These are phyloP conservation scores for Lateolabrax maculatus DNA, from an alignment of 2,797 vertebrate genomes.

Conservation along the genomic window DNA sequence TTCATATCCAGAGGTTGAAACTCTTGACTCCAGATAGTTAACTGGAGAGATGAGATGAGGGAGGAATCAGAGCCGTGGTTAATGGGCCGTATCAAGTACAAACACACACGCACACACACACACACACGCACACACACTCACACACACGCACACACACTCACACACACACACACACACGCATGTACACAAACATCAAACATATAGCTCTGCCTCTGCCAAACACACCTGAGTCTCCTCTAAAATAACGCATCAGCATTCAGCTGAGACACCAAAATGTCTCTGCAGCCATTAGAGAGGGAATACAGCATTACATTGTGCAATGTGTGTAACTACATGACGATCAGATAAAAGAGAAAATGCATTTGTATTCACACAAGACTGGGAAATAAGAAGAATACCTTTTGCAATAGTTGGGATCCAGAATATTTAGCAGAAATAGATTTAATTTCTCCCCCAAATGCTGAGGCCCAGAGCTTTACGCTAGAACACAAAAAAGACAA, in stretches of 20 bases:
- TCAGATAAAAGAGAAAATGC: constrained; percentile 45
- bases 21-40: constrained; percentile 79
- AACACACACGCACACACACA: constrained; percentile 39
- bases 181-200: constrained; percentile 37
- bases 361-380: constrained; percentile 15
- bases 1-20: constrained; percentile 78
- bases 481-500: constrained; percentile 76
- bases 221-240: constrained; percentile 82
- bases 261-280: constrained; percentile 69
- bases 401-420: constrained; percentile 96
- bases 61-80: constrained; percentile 78
- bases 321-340: constrained; percentile 51
- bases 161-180: constrained; percentile 34
- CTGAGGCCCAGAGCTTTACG: constrained; percentile 98
- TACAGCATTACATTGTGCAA: constrained; percentile 43
- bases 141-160: constrained; percentile 40
- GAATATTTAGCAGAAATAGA: constrained; percentile 98
- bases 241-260: constrained; percentile 78
- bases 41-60: constrained; percentile 79
- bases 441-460: constrained; percentile 98
- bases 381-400: constrained; percentile 86
- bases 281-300: constrained; percentile 64
- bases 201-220: constrained; percentile 51
- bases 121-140: constrained; percentile 19
- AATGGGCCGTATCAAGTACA: constrained; percentile 81